Base-by-base conservation (phyloP, 2,113 vertebrate genomes). In the Eurypyga helias region DNA sequence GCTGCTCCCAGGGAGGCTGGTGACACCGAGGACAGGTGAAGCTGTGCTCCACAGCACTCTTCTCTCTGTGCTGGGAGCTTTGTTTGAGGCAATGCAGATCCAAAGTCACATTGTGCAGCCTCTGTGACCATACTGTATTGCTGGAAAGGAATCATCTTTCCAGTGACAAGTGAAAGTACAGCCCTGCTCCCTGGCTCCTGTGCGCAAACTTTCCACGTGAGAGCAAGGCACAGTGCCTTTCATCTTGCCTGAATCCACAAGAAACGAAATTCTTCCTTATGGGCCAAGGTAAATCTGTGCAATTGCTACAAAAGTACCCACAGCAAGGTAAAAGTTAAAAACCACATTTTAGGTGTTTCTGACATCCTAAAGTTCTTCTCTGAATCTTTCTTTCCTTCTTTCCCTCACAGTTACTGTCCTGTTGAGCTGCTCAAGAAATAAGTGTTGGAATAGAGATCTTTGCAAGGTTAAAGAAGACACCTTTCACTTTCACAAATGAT, bases 401-500 rank as follows among this genome's bases (percentile, higher is more conserved):
- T 3, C 10, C 13, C 34, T 88, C 65, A 64, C 13, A 69, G n/a
- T 57, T 75, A 33, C 31, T 83, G 76, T 7, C 28, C 52, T 72
- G 62, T 29, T 84, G 81, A 93, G 57, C 76, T 78, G 55, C 73
- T 91, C 48, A 69, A 83, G 83, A 71, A 92, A 79, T 6, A 60
- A 84, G 61, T 38, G 48, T 60, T 82, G 41, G 29, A 95, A 71
- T 4, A 73, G 45, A 82, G 87, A 95, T 86, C 62, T 81, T 62
- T 75, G 34, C 94, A 97, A 98, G 95, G 97, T 97, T 95, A 95
- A 92, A 97, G 75, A 91, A 97, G 95, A 92, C 95, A 97, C 91
- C 94, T 97, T 97, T 96, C 93, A 72, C 76, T 95, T 96, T 93
- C 94, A 96, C 82, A 69, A 95, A 96, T 51, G 29, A 89, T 6